A percentile compares a stretch with the other conserved stretches of the same genome.
phyloP scores from a whole-genome alignment of 2,113 vertebrate genomes.

The Erythrocercus mccallii region DNA sequence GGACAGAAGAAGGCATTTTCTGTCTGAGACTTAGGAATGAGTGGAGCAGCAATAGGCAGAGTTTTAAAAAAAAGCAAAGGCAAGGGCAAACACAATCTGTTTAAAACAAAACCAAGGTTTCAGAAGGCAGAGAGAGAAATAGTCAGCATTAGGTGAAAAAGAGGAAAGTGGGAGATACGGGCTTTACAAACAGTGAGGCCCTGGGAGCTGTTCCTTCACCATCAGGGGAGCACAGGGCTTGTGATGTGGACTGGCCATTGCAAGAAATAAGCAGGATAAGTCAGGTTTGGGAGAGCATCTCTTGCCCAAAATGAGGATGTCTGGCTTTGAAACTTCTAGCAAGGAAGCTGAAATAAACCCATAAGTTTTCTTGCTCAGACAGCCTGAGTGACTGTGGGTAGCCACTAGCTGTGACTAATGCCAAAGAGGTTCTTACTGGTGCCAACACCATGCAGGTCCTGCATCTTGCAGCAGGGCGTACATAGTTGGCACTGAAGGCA shows the following conservation, averaged over 20 bases:
- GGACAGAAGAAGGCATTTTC: neutral
- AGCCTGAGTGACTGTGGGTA: neutral
- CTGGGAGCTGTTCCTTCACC: neutral
- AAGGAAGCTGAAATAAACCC: slow-evolving; percentile 4
- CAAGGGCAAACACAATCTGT: neutral
- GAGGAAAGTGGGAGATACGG: neutral
- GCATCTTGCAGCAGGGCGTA: neutral
- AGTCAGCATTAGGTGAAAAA: neutral
- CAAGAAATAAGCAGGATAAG: neutral
- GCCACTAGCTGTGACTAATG: neutral
- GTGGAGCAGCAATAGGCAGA: neutral
- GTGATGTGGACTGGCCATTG: neutral
- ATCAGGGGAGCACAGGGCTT: neutral
- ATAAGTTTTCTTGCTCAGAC: neutral
- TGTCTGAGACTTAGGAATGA: neutral
- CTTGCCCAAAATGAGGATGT: neutral
- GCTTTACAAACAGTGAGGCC: neutral
- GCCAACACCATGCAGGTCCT: neutral
- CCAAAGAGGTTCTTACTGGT: neutral
- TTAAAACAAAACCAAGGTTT: neutral
- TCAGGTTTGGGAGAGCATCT: neutral
- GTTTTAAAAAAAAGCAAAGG: neutral
- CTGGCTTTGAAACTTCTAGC: neutral
- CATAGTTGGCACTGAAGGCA: neutral
- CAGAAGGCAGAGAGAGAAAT: neutral